Conservation (phyloP, 1,140 invertebrate genomes). For the Drosophila pruinosa region DNA sequence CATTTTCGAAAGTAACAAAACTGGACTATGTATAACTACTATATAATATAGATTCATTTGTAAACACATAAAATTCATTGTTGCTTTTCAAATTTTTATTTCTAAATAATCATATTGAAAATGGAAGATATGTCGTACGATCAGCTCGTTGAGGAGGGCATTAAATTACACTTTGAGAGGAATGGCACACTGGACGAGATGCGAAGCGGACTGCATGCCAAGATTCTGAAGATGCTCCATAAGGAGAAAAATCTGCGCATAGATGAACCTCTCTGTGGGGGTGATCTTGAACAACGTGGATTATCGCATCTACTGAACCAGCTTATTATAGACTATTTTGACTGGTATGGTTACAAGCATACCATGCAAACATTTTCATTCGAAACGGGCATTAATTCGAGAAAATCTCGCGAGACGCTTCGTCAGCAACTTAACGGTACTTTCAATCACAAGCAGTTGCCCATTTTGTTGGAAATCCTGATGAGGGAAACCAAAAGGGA, state of each 20-base stretch:
- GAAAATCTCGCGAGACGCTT: slow-evolving; percentile 29
- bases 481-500: slow-evolving; percentile 4
- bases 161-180: slow-evolving; percentile 40
- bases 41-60: slow-evolving; percentile 1
- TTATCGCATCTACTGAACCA: slow-evolving; percentile 50
- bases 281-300: background rate
- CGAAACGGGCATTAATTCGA: slow-evolving; percentile 35
- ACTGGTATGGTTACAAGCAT: slow-evolving; percentile 66
- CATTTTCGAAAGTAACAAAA: background rate
- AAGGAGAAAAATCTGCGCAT: slow-evolving; percentile 4
- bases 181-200: slow-evolving; percentile 46
- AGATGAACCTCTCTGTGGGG: slow-evolving; percentile 20
- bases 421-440: background rate
- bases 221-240: slow-evolving; percentile 46
- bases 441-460: slow-evolving; percentile 36
- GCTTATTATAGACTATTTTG: slow-evolving; percentile 60
- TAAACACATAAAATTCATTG: slow-evolving; percentile 16
- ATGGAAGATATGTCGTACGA: slow-evolving; percentile 18
- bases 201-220: slow-evolving; percentile 49
- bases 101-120: slow-evolving; percentile 10
- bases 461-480: slow-evolving; percentile 53
- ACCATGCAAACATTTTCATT: slow-evolving; percentile 60
- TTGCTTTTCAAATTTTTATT: slow-evolving; percentile 1
- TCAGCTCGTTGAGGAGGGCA: slow-evolving; percentile 38
- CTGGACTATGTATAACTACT: background rate